Base-by-base conservation (phyloP, 1,140 invertebrate species). In the Ectropis grisescens region DNA sequence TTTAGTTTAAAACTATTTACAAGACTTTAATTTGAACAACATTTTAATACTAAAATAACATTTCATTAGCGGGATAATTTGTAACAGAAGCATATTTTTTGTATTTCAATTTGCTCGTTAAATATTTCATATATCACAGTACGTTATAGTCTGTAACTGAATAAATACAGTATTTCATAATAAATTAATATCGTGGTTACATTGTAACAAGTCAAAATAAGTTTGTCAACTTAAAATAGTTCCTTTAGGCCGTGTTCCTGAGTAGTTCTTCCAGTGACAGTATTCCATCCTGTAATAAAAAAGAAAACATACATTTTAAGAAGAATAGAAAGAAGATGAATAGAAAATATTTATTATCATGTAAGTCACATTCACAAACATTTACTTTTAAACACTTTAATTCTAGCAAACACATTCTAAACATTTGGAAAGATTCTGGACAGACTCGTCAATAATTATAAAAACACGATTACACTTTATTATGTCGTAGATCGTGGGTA, bases 181-280 rank as follows among this genome's bases (percentile, higher is more conserved):
- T 58, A 52, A 62, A 56, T 57, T 14, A 35, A n/a, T n/a, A n/a
- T n/a, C n/a, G n/a, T n/a, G n/a, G n/a, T n/a, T n/a, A n/a, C n/a
- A n/a, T n/a, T n/a, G n/a, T n/a, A n/a, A n/a, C n/a, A n/a, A n/a
- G n/a, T n/a, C n/a, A n/a, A n/a, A n/a, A n/a, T n/a, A n/a, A n/a
- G n/a, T n/a, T n/a, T n/a, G n/a, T n/a, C n/a, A n/a, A n/a, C n/a
- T n/a, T n/a, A 50, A 49, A 51, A 53, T 60, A 54, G 55, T 41
- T 56, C 23, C 14, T 57, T 72, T 75, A 75, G 41, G 49, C 57
- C 53, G 67, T 47, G 54, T 79, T 76, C 42, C 71, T 70, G 30
- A 80, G 57, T 19, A 80, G 58, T 47, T 80, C 75, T 10, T 80
- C 71, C 26, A 69, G 50, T 45, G 75, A 61, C 30, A 80, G 68